Evolutionary conservation across 1,140 invertebrate genomes (phyloP), one percentile per base, ranked within the genome.

Genomic region (Stratiolaelaps scimitus): DNA sequence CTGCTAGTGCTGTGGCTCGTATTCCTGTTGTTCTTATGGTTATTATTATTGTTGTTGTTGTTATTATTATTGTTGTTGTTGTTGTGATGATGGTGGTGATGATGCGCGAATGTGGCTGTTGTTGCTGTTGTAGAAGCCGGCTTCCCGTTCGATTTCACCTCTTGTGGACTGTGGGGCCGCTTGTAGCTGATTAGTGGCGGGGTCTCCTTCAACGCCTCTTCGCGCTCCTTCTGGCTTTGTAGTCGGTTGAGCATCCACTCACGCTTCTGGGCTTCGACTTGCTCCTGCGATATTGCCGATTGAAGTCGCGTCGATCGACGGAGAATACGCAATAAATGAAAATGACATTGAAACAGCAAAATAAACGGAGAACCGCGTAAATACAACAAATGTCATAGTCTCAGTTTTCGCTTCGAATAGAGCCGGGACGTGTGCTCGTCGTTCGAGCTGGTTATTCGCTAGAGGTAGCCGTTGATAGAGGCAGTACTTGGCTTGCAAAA

Each of bases 231-330:
- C 56, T 80, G 66, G 5, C 76, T 75, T 64, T 86, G 83, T 67
- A 89, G 77, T 1, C 90, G 83, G 72, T 87, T 86, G 65, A 87
- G 76, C 75, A 96, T 92, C 92, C 93, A 97, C 73, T 95, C 90
- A 70, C 85, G 85, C 76, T 94, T 93, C 75, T 89, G 84, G 68
- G 87, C 82, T 72, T 92, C 89, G 67, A 93, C 84, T 76, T 95
- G 87, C 19, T 78, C 77, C 77, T 80, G 67, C 34, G 34, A 40
- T 40, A 40, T 40, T 40, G n/a, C n/a, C 34, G 34, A 40, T 40
- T 10, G 34, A 40, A 40, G 10, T 40, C 5, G 4, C 34, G 10
- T 4, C 34, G 34, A n/a, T n/a, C n/a, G 0, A 43, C 67, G 65
- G 13, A 40, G 64, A 13, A 64, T 40, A 43, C 20, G 40, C 26